phyloP scores from a whole-genome alignment of 2,113 vertebrate species.

The Desmodus rotundus region DNA sequence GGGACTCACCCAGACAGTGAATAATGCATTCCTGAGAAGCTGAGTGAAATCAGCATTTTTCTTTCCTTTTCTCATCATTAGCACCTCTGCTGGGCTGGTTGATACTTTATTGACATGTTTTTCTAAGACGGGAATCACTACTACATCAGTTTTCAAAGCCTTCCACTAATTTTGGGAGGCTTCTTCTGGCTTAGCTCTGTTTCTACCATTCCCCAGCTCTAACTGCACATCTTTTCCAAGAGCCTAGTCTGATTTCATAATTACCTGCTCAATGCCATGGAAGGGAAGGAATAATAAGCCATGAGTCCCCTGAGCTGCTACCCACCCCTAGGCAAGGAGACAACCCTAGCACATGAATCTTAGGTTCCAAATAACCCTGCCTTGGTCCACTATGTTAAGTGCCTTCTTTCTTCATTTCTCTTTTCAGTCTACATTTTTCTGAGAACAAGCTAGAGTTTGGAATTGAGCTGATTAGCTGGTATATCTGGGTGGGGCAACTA shows the following conservation, averaged over 20 bases:
- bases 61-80: slow-evolving; percentile 37
- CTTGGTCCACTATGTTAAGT: background rate
- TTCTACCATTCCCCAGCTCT: background rate
- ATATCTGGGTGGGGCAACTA: background rate
- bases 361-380: background rate
- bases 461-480: slow-evolving; percentile 39
- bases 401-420: slow-evolving; percentile 28
- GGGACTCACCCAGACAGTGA: slow-evolving; percentile 43
- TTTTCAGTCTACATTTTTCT: background rate
- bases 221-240: background rate
- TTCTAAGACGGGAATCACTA: slow-evolving; percentile 7
- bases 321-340: background rate
- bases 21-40: slow-evolving; percentile 26
- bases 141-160: slow-evolving; percentile 8
- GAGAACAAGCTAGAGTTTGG: slow-evolving; percentile 2
- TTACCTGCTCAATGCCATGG: slow-evolving; percentile 12
- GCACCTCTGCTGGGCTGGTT: background rate
- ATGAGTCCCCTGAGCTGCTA: background rate
- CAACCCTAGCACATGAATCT: background rate
- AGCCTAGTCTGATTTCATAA: slow-evolving; percentile 40
- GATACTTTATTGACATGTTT: slow-evolving; percentile 18
- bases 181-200: slow-evolving; percentile 7
- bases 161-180: background rate
- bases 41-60: slow-evolving; percentile 52
- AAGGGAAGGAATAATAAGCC: background rate